Evolutionary conservation across 92 coral and sea anemone genomes (phyloP).

Genomic region (Umimayanthus chanpuru): DNA sequence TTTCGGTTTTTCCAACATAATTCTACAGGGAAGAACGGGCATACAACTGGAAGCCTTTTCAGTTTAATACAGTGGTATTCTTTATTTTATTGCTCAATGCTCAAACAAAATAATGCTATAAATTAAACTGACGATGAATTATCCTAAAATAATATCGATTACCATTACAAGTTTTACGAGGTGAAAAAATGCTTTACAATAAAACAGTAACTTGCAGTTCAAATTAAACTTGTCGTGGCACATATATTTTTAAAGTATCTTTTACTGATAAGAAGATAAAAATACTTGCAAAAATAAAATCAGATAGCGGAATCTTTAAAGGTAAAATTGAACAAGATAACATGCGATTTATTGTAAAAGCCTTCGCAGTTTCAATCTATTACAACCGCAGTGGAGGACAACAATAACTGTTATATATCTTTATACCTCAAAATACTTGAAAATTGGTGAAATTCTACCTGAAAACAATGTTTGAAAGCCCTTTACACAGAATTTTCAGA

Average conservation of each 20-base stretch:
- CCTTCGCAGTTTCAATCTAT: neutral
- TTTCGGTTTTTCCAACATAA: neutral
- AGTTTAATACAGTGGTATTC: neutral
- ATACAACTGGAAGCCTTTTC: neutral
- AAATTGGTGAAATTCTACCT: neutral
- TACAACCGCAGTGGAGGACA: neutral
- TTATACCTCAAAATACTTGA: no score
- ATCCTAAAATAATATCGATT: neutral
- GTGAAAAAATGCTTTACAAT: neutral
- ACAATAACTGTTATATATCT: neutral
- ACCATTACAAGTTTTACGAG: neutral
- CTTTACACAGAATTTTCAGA: neutral
- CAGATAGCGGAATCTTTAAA: neutral
- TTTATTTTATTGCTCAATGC: neutral
- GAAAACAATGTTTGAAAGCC: constrained; percentile 1
- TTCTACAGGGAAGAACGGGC: neutral
- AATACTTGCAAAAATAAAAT: constrained; percentile 12
- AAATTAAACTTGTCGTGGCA: neutral
- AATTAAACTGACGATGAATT: neutral
- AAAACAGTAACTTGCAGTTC: neutral
- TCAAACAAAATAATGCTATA: neutral
- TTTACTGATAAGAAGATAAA: neutral
- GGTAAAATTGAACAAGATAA: neutral
- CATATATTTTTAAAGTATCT: neutral
- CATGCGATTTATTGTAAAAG: neutral